Percentiles rank a stretch among this genome's conserved stretches.
Conservation (phyloP, 2,113 vertebrate genomes). For the Stomatorhinus ivindoensis region DNA sequence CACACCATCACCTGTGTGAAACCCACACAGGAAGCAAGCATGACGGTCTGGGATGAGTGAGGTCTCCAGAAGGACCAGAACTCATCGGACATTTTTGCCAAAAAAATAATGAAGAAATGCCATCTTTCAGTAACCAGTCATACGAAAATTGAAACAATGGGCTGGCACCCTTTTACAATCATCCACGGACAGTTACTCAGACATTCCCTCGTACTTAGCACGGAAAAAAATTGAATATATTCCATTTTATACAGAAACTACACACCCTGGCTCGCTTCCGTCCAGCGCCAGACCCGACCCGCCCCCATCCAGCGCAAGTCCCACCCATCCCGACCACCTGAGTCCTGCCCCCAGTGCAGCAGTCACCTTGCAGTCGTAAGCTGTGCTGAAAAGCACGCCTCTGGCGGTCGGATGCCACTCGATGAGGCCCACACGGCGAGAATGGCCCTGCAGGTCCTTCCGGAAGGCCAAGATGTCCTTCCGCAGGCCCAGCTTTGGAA, state of each 20-base stretch:
- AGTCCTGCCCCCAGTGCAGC: background rate
- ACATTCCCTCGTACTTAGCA: background rate
- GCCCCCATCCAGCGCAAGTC: background rate
- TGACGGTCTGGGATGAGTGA: background rate
- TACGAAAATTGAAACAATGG: background rate
- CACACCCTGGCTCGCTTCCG: background rate
- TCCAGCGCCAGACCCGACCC: background rate
- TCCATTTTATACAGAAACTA: background rate
- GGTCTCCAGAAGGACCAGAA: background rate
- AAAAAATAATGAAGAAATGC: background rate
- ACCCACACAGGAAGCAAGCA: background rate
- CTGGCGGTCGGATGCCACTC: constrained; percentile 91
- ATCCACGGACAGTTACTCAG: background rate
- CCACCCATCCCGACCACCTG: too few relatives aligned
- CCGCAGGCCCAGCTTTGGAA: constrained; percentile 69
- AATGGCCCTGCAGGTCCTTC: constrained; percentile 76
- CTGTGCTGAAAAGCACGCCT: constrained; percentile 79
- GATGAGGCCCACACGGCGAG: constrained; percentile 79
- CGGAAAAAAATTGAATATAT: background rate
- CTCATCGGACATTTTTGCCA: background rate
- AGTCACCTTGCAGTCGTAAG: constrained; percentile 86
- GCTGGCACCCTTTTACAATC: too few relatives aligned
- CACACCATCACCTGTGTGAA: constrained; percentile 69
- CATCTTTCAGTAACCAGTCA: background rate
- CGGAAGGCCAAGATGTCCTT: constrained; percentile 63